Base-by-base conservation (phyloP, 2,888 invertebrate genomes). In the Chymomyza procnemis region DNA sequence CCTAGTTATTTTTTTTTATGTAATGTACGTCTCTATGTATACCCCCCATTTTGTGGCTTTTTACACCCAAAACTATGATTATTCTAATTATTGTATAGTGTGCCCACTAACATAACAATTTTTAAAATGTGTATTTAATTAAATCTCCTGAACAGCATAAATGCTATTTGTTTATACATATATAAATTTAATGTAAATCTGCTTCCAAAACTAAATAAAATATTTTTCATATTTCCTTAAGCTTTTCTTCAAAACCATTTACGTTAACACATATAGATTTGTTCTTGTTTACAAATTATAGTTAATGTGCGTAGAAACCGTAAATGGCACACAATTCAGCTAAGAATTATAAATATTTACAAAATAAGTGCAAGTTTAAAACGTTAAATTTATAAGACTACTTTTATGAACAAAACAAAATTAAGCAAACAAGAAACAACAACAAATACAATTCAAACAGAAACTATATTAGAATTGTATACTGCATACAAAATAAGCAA, bases 391-490 rank as follows among this genome's bases (percentile, higher is more conserved):
- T 78, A 72, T 88, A 85, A 88, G 87, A 73, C 74, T 87, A 84
- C 76, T 84, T 84, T 84, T 79, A 84, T 78, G 78, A 85, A 77
- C 76, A 74, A 65, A 73, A 69, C 68, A 60, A 69, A 66, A 22
- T 26, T 6, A 26, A 26, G 26, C 26, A 26, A 59, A 73, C 54
- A 67, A 54, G 21, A 78, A 67, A 64, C 30, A 59, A 73, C 54
- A 67, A 54, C 22, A 78, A 67, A 64, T 41, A 64, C 70, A 66
- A 72, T 70, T 61, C 66, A 69, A 71, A 69, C 75, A 76, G 77
- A 75, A 79, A 85, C 80, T 87, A 87, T 73, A 77, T 76, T 75
- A 87, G 77, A 85, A 87, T 87, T 87, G 85, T 88, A 87, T 87
- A 79, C 80, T 81, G 79, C 80, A 88, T 88, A 88, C 88, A 87